Conservation (phyloP, 2,888 invertebrate species). For the Lamproptera curius region DNA sequence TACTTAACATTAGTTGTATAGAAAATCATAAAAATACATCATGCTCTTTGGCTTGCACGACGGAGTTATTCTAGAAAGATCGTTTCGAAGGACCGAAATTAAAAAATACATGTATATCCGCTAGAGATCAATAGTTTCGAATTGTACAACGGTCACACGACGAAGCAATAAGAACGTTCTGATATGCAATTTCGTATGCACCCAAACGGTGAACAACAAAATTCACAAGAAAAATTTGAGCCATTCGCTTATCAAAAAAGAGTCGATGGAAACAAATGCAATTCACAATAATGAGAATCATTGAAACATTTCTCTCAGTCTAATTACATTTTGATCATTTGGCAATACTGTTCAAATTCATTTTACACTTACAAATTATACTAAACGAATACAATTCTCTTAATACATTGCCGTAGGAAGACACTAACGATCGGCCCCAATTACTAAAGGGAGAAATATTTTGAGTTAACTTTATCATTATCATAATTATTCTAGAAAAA, state of each 20-base stretch:
- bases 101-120: conserved; percentile 57
- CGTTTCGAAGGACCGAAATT: conserved; percentile 52
- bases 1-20: conserved; percentile 68
- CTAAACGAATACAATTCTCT: conserved; percentile 49
- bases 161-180: conserved; percentile 41
- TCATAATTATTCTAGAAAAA: conserved; percentile 25
- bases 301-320: conserved; percentile 58
- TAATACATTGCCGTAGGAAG: conserved; percentile 63
- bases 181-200: conserved; percentile 61
- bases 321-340: conserved; percentile 74
- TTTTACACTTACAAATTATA: conserved; percentile 47
- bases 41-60: conserved; percentile 79
- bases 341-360: conserved; percentile 70
- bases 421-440: conserved; percentile 42
- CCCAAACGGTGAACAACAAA: conserved; percentile 30
- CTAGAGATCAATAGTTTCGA: conserved; percentile 68
- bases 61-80: conserved; percentile 59
- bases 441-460: conserved; percentile 21
- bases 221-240: conserved; percentile 42
- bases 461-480: conserved; percentile 21
- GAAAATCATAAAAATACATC: conserved; percentile 74
- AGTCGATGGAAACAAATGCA: conserved; percentile 21
- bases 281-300: conserved; percentile 29
- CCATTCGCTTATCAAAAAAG: conserved; percentile 30
- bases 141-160: conserved; percentile 37